phyloP scores from a whole-genome alignment of 2,797 vertebrate species.

The Anguilla pacifica region DNA sequence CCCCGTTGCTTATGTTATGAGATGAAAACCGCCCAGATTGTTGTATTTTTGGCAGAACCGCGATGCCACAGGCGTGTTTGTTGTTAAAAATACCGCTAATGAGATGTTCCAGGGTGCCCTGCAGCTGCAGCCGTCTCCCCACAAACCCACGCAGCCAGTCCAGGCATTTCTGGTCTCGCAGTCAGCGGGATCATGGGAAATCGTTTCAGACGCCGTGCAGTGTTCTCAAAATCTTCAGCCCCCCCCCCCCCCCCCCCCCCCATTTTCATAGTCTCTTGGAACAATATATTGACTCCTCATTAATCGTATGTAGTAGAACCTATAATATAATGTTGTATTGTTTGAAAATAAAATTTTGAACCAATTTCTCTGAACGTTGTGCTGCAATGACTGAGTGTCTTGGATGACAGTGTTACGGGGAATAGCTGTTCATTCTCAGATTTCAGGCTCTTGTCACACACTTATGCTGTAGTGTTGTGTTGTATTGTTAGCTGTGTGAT shows the following conservation, averaged over 20 bases:
- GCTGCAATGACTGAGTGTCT: background rate
- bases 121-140: background rate
- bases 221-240: background rate
- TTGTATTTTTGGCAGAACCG: background rate
- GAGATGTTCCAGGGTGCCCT: background rate
- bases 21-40: background rate
- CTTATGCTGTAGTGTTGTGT: background rate
- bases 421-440: background rate
- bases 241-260: too few relatives aligned
- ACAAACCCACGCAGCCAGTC: background rate
- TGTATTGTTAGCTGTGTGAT: background rate
- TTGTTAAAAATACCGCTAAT: constrained; percentile 6
- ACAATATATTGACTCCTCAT: background rate
- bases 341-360: too few relatives aligned
- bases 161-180: background rate
- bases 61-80: background rate
- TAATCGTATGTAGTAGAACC: background rate
- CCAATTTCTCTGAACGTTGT: background rate
- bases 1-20: background rate
- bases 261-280: background rate
- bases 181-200: background rate
- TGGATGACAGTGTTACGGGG: background rate
- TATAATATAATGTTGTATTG: too few relatives aligned
- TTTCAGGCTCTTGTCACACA: background rate
- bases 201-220: background rate